Conservation (phyloP, 2,797 vertebrate genomes). For the Fistularia commersonii region DNA sequence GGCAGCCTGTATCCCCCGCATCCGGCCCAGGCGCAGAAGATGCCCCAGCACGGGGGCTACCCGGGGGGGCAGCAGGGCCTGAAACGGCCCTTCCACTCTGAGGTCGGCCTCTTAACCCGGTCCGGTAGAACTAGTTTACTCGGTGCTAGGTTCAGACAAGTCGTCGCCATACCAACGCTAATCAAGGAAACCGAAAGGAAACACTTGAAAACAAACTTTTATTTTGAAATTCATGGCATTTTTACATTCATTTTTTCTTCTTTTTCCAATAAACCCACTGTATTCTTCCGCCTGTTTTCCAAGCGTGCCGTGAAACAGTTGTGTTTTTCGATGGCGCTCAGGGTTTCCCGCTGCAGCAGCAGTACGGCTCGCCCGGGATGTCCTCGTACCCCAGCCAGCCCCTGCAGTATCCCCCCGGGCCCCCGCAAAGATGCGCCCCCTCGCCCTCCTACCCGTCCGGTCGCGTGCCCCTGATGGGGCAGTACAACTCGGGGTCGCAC, state of each 20-base stretch:
- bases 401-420: conserved; percentile 80
- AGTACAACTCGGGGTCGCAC: conserved; percentile 74
- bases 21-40: conserved; percentile 67
- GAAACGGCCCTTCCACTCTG: conserved; percentile 81
- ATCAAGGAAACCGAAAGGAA: too few species aligned
- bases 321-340: conserved; percentile 16
- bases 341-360: conserved; percentile 73
- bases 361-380: conserved; percentile 62
- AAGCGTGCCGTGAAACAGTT: too few species aligned
- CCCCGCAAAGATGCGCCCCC: conserved; percentile 81
- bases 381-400: conserved; percentile 80
- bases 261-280: too few species aligned
- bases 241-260: too few species aligned
- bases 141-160: too few species aligned
- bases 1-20: conserved; percentile 70
- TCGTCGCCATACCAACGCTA: too few species aligned
- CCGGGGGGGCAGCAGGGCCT: conserved; percentile 76
- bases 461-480: conserved; percentile 82
- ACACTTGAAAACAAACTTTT: too few species aligned
- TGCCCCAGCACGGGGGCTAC: conserved; percentile 81
- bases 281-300: too few species aligned
- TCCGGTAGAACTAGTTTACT: too few species aligned
- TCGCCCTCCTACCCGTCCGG: conserved; percentile 86
- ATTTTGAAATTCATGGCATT: too few species aligned
- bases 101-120: conserved; percentile 66